A percentile compares a stretch with the other conserved stretches of the same genome.
These are phyloP conservation scores for Hyperoplus immaculatus DNA, from an alignment of 2,797 vertebrate species.

Conservation along the genomic window DNA sequence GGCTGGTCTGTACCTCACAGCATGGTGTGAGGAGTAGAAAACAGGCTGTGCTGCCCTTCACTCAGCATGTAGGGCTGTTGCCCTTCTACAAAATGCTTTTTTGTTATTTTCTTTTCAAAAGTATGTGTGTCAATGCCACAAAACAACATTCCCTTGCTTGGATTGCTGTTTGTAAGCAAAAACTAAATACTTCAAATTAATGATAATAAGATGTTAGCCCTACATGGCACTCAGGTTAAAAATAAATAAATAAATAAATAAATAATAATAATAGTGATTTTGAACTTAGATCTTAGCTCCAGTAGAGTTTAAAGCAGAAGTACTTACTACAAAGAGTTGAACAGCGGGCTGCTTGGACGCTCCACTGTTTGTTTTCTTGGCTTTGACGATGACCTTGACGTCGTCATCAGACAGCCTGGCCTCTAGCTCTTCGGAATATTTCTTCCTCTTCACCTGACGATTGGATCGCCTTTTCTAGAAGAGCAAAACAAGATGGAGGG, in stretches of 20 bases:
- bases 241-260: no score
- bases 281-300: not conserved
- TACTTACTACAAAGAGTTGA: conserved; percentile 96
- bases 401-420: conserved; percentile 95
- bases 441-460: conserved; percentile 97
- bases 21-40: conserved; percentile 21
- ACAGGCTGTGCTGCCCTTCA: conserved; percentile 40
- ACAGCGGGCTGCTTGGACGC: conserved; percentile 89
- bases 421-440: conserved; percentile 95
- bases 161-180: not conserved
- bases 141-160: not conserved
- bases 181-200: not conserved
- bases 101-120: not conserved
- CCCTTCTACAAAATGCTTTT: conserved; percentile 13
- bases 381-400: conserved; percentile 91
- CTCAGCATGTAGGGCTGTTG: conserved; percentile 6
- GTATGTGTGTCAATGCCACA: not conserved
- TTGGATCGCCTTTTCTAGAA: conserved; percentile 97
- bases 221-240: not conserved
- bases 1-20: conserved; percentile 39
- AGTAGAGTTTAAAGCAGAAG: not conserved
- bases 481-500: conserved; percentile 22
- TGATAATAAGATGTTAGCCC: not conserved
- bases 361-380: conserved; percentile 89
- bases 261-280: no score